Conservation (phyloP, 2,888 invertebrate genomes). For the Psylliodes chrysocephalus region DNA sequence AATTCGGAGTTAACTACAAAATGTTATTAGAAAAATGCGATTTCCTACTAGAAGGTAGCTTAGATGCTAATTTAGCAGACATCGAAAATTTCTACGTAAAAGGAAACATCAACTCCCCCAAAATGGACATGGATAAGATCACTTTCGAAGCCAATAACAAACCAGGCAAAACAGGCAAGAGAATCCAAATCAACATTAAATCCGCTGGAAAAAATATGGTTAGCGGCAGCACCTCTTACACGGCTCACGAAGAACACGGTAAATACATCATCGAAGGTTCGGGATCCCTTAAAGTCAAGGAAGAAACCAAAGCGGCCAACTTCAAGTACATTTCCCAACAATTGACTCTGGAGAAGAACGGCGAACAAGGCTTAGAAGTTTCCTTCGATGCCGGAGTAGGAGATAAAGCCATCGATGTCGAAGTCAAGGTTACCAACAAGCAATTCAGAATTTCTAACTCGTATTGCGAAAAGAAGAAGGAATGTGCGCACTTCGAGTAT, state of each 20-base stretch:
- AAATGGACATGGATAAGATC: constrained; percentile 73
- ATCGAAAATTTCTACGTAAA: constrained; percentile 75
- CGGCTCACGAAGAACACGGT: constrained; percentile 75
- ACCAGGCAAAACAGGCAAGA: constrained; percentile 68
- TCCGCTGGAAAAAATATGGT: constrained; percentile 74
- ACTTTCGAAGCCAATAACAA: constrained; percentile 73
- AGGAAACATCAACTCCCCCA: constrained; percentile 71
- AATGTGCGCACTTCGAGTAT: constrained; percentile 80
- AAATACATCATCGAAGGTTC: constrained; percentile 81
- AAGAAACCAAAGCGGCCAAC: constrained; percentile 75
- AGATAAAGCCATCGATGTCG: constrained; percentile 75
- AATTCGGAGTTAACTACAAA: constrained; percentile 69
- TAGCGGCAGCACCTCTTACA: constrained; percentile 78
- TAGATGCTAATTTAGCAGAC: constrained; percentile 69
- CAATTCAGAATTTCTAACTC: constrained; percentile 77
- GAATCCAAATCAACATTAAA: constrained; percentile 72
- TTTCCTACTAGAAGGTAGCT: constrained; percentile 67
- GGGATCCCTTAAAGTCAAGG: constrained; percentile 76
- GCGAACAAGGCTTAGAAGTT: constrained; percentile 75
- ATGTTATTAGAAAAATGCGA: constrained; percentile 58
- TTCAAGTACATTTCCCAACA: constrained; percentile 78
- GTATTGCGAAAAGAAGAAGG: constrained; percentile 82
- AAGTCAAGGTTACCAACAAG: constrained; percentile 77
- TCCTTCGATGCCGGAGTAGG: constrained; percentile 77
- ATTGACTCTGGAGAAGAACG: constrained; percentile 69